Base-by-base conservation (phyloP, 2,113 vertebrate genomes). In the Oncorhynchus keta region DNA sequence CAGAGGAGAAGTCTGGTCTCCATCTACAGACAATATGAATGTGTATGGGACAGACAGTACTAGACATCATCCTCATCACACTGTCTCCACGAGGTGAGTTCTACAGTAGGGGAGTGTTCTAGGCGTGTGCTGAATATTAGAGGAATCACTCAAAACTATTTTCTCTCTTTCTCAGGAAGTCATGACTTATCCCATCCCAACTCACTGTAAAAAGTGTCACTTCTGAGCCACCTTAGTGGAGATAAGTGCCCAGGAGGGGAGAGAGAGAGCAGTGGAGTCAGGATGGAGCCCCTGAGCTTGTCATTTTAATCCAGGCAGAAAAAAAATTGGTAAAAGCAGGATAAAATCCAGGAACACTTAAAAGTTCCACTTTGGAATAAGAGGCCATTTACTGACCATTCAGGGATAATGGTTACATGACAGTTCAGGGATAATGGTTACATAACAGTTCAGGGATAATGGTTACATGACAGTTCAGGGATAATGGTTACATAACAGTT, bases 251-350 rank as follows among this genome's bases (percentile, higher is more conserved):
- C 30, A 68, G 32, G 32, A 35, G 67, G 32, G 16, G 32, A 20
- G 67, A 68, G 66, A 62, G n/a, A 57, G 55, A 57, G 16, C 3
- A 7, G 55, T 20, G 18, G 55, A 62, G n/a, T 62, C 16, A 32
- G 32, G 32, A 9, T 35, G 26, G 67, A 68, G 67, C 18, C 32
- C 16, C 65, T 67, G 12, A 67, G 13, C 65, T 14, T 22, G 13
- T 18, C 67, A 68, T 35, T n/a, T 18, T 68, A 68, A 68, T 68
- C 67, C 67, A 32, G 67, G 39, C 67, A 68, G 67, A 68, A 68
- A 68, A 30, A 39, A 35, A 8, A 18, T 68, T 68, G 16, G 32
- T 22, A 2, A 62, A 62, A 68, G 67, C 67, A 68, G 67, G 67
- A 68, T 32, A 35, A 68, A 68, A 45, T 68, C 32, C 67, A 35